These are phyloP conservation scores for Coronaproctus castanopsis DNA, from an alignment of 2,888 invertebrate species.

Conservation along the genomic window DNA sequence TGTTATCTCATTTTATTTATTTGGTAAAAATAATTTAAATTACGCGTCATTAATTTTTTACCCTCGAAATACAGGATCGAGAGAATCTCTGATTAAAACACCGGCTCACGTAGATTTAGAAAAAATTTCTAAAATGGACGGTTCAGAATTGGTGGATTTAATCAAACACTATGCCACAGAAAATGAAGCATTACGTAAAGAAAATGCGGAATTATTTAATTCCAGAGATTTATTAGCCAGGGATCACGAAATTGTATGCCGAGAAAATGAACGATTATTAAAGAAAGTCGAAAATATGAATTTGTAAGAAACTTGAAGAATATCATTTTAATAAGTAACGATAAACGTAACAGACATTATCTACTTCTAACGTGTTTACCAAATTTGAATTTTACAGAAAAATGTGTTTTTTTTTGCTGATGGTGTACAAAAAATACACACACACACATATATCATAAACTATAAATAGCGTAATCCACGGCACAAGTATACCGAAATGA, in stretches of 20 bases:
- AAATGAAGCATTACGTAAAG: slow-evolving; percentile 53
- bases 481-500: no score
- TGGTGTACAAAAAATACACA: no score
- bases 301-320: slow-evolving; percentile 45
- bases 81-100: slow-evolving; percentile 25
- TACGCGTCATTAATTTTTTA: no score
- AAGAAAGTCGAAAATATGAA: slow-evolving; percentile 76
- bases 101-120: slow-evolving; percentile 47
- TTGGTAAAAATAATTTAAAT: no score
- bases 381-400: no score
- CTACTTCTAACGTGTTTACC: no score
- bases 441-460: no score
- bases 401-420: no score
- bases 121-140: slow-evolving; percentile 50
- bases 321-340: no score
- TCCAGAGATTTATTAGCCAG: slow-evolving; percentile 58
- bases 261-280: slow-evolving; percentile 72
- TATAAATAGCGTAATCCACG: no score
- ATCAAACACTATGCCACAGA: slow-evolving; percentile 68
- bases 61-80: no score
- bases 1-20: neutral
- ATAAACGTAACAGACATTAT: no score
- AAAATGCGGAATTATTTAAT: slow-evolving; percentile 66
- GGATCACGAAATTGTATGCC: slow-evolving; percentile 73
- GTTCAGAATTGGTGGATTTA: slow-evolving; percentile 59